phyloP scores from a whole-genome alignment of 2,113 vertebrate species.

The Scomber japonicus region DNA sequence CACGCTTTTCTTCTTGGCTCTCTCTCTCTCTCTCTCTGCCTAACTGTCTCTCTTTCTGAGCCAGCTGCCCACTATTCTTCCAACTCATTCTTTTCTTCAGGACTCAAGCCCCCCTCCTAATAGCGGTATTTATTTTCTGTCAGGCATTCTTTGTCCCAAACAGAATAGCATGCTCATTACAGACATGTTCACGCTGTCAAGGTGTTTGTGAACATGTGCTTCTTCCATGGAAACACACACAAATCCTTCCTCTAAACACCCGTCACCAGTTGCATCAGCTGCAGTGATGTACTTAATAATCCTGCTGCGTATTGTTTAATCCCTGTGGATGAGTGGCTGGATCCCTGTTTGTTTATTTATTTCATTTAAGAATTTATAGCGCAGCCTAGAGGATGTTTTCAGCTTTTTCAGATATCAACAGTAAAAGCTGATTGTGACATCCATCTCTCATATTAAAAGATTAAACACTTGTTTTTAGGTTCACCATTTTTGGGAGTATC shows the following conservation, averaged over 20 bases:
- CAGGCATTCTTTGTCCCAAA: slow-evolving; percentile 59
- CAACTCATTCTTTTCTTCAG: slow-evolving; percentile 54
- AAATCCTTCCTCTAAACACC: background rate
- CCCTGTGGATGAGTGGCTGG: background rate
- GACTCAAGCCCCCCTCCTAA: slow-evolving; percentile 47
- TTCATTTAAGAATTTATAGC: background rate
- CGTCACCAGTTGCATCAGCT: slow-evolving; percentile 13
- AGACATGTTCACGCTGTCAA: slow-evolving; percentile 27
- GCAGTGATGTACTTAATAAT: background rate
- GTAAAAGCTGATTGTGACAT: background rate
- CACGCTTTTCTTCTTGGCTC: slow-evolving; percentile 9
- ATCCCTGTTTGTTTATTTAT: background rate
- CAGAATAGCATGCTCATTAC: slow-evolving; percentile 52
- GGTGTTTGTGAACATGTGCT: slow-evolving; percentile 12
- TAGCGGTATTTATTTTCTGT: slow-evolving; percentile 69
- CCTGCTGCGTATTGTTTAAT: background rate
- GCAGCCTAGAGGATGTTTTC: background rate
- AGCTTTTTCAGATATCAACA: background rate
- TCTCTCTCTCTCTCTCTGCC: slow-evolving; percentile 4
- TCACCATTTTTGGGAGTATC: background rate
- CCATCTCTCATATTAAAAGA: background rate
- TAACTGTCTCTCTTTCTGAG: slow-evolving; percentile 34
- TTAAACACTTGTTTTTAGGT: background rate
- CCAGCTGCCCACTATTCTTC: slow-evolving; percentile 59
- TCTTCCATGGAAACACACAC: background rate